These are phyloP conservation scores for Chaetoderma sp. DNA, from an alignment of 2,888 invertebrate genomes.

Conservation along the genomic window DNA sequence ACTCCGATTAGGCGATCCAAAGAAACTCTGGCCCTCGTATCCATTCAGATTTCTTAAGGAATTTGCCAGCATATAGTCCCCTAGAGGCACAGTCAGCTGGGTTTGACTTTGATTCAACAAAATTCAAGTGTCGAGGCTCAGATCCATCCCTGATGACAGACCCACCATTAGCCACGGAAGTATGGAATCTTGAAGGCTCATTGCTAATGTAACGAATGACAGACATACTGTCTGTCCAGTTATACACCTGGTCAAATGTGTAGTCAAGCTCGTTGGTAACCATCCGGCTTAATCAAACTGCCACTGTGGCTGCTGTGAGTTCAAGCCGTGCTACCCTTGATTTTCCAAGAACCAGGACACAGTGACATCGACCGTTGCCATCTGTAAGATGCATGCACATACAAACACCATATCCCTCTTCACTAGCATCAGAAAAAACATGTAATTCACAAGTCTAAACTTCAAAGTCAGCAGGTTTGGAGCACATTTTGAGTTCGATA, in stretches of 20 bases:
- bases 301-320: background rate
- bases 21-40: constrained; percentile 4
- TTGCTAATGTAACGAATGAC: background rate
- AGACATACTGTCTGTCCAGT: background rate
- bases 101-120: background rate
- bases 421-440: background rate
- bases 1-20: background rate
- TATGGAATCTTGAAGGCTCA: background rate
- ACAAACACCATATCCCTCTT: background rate
- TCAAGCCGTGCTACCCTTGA: background rate
- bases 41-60: background rate
- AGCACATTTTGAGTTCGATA: background rate
- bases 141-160: constrained; percentile 2
- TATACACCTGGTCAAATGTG: background rate
- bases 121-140: background rate
- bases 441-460: background rate
- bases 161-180: constrained; percentile 2
- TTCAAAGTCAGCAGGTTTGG: background rate
- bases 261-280: background rate
- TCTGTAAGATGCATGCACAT: background rate
- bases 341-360: background rate
- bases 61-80: background rate
- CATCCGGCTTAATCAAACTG: background rate
- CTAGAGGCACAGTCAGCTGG: constrained; percentile 7
- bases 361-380: background rate